phyloP scores from a whole-genome alignment of 2,888 invertebrate species.

The Heliconius aoede region DNA sequence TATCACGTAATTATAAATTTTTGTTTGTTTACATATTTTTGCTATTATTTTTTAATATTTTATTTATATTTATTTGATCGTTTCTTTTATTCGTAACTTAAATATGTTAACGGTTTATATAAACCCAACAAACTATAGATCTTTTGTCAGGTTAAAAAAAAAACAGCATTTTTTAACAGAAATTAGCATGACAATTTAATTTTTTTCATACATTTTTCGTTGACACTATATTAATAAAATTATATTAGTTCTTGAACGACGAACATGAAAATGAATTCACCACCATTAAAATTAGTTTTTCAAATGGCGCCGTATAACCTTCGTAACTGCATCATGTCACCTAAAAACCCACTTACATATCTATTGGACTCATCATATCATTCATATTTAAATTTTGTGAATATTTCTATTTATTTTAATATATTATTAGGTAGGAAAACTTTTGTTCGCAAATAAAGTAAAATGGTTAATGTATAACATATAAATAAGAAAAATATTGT shows the following conservation, averaged over 20 bases:
- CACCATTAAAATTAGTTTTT: conserved; percentile 5
- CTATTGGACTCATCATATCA: conserved; percentile 35
- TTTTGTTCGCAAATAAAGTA: neutral
- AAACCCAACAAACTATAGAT: neutral
- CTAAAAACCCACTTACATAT: conserved; percentile 48
- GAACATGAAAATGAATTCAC: neutral
- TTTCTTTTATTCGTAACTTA: neutral
- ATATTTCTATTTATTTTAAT: conserved; percentile 7
- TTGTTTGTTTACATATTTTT: no score
- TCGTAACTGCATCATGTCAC: conserved; percentile 47
- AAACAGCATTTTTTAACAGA: neutral
- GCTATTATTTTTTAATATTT: no score
- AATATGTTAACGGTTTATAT: neutral
- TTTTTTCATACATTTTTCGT: no score
- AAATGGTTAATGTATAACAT: neutral
- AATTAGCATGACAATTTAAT: neutral
- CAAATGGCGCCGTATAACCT: conserved; percentile 38
- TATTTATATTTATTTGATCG: no score
- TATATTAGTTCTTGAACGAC: no score
- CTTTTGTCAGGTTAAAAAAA: neutral
- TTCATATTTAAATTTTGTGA: conserved; percentile 32
- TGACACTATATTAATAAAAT: no score
- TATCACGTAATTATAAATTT: neutral
- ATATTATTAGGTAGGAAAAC: neutral
- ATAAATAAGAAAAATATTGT: neutral